phyloP scores from a whole-genome alignment of 2,888 invertebrate species.

The Platycheirus rosarum region DNA sequence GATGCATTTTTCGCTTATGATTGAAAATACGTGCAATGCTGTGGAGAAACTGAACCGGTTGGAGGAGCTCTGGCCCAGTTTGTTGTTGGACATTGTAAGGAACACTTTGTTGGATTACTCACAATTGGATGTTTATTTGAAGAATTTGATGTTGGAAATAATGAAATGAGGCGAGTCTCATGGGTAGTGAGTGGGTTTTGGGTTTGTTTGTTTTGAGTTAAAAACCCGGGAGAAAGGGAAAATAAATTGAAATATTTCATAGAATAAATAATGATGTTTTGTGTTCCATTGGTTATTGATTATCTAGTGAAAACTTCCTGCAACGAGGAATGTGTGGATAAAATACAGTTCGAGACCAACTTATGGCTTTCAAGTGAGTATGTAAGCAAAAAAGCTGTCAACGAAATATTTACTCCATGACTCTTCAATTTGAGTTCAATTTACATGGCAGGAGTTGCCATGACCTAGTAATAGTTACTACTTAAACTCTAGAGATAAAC shows the following conservation, averaged over 20 bases:
- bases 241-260: background rate
- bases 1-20: slow-evolving; percentile 87
- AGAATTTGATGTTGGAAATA: slow-evolving; percentile 83
- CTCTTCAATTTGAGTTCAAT: no score
- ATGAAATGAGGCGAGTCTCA: slow-evolving; percentile 77
- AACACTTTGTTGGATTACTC: slow-evolving; percentile 91
- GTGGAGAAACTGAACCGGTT: slow-evolving; percentile 89
- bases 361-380: no score
- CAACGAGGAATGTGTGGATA: no score
- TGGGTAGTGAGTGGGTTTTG: background rate
- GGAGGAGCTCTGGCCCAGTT: slow-evolving; percentile 90
- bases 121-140: slow-evolving; percentile 91
- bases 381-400: no score
- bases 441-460: no score
- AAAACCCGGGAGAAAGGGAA: no score
- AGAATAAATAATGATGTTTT: background rate
- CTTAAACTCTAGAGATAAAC: no score
- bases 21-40: slow-evolving; percentile 90
- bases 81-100: slow-evolving; percentile 90
- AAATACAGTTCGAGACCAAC: no score
- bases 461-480: no score
- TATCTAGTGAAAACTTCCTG: no score
- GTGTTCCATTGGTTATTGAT: background rate
- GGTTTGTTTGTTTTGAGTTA: no score
- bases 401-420: no score